These are phyloP conservation scores for Limnephilus rhombicus DNA, from an alignment of 2,888 invertebrate genomes.

Conservation along the genomic window DNA sequence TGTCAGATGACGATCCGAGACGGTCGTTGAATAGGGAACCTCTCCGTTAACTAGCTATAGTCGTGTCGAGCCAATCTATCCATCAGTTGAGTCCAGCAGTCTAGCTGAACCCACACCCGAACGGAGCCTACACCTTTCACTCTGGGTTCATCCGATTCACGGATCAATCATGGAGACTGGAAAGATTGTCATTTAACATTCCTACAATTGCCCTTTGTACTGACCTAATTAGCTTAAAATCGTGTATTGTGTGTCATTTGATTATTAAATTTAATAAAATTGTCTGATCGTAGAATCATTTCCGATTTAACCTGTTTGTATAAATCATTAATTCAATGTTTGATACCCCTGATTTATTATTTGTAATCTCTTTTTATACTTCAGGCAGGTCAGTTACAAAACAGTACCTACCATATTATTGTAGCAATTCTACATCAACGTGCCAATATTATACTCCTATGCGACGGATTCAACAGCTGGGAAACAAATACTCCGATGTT, in stretches of 20 bases:
- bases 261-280: no score
- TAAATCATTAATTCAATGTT: no score
- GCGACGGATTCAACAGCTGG: no score
- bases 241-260: not conserved
- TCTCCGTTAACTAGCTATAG: constrained; percentile 5
- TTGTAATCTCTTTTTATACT: no score
- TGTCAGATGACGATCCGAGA: constrained; percentile 10
- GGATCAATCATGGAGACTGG: not conserved
- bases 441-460: no score
- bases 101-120: not conserved
- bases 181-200: not conserved
- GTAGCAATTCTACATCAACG: no score
- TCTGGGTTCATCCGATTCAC: not conserved
- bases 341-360: no score
- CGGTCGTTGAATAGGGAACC: constrained; percentile 16
- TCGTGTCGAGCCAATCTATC: not conserved
- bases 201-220: not conserved
- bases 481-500: no score
- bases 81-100: not conserved
- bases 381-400: no score
- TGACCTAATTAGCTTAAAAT: not conserved
- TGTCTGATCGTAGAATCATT: no score
- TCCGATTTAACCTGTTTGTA: no score
- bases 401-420: no score
- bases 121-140: not conserved